Evolutionary conservation across 2,113 vertebrate genomes (phyloP).

Genomic region (Petrocephalus microphthalmus): DNA sequence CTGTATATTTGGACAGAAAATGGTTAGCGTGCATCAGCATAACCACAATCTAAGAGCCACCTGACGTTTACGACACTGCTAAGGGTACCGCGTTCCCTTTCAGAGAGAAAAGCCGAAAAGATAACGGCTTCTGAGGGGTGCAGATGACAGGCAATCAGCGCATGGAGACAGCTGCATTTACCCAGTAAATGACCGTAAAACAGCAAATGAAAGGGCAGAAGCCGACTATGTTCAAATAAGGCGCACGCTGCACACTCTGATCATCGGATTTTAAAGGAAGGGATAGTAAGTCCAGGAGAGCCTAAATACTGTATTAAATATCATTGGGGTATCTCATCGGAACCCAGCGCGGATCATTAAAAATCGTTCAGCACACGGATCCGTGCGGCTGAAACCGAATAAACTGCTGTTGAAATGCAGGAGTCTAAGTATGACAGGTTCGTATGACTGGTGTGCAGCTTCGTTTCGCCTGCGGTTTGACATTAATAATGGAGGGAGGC

Average conservation of each 20-base stretch:
- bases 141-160: neutral
- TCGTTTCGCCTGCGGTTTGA: constrained; percentile 54
- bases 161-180: neutral
- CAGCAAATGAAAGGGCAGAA: neutral
- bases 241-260: neutral
- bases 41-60: neutral
- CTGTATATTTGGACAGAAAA: neutral
- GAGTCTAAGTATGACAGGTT: constrained; percentile 63
- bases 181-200: neutral
- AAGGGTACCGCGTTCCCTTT: neutral
- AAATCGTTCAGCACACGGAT: constrained; percentile 57
- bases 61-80: neutral
- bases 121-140: neutral
- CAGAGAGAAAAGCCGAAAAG: neutral
- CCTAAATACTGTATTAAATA: constrained; percentile 28
- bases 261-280: constrained; percentile 13
- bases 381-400: constrained; percentile 66
- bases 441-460: constrained; percentile 46
- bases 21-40: neutral
- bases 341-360: constrained; percentile 59
- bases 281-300: neutral
- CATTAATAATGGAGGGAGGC: constrained; percentile 62
- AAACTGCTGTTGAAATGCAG: constrained; percentile 64
- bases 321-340: constrained; percentile 50
- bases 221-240: neutral